These are phyloP conservation scores for Miniopterus natalensis DNA, from an alignment of 2,113 vertebrate genomes.

Conservation along the genomic window DNA sequence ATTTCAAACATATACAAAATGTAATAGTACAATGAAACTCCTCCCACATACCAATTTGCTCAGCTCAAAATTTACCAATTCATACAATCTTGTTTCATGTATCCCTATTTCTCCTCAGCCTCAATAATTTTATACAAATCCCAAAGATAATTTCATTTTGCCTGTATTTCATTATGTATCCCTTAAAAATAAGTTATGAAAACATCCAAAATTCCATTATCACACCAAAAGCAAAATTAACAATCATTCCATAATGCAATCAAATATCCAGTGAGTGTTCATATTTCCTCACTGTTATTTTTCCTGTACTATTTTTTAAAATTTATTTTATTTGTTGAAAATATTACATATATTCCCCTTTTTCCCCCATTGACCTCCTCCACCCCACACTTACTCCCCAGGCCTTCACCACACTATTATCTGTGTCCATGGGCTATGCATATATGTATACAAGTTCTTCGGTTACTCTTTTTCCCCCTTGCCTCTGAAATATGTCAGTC, in stretches of 20 bases:
- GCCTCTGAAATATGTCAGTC: no score
- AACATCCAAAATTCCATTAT: background rate
- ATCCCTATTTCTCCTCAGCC: background rate
- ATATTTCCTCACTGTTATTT: background rate
- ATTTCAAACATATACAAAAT: background rate
- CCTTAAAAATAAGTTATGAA: constrained; percentile 13
- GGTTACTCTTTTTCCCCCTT: no score
- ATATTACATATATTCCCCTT: no score
- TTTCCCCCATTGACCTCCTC: no score
- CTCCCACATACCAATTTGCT: background rate
- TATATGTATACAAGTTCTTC: no score
- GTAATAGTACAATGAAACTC: background rate
- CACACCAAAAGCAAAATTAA: background rate
- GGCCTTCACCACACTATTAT: no score
- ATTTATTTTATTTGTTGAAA: no score
- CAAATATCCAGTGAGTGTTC: background rate
- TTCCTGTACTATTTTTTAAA: no score
- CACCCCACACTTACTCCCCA: no score
- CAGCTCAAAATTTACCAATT: background rate
- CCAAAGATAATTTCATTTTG: background rate
- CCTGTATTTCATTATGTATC: background rate
- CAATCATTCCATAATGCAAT: background rate
- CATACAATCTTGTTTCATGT: background rate
- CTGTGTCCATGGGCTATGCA: no score
- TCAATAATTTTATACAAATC: constrained; percentile 16